Base-by-base conservation (phyloP, 2,888 invertebrate genomes). In the Cephus pulcher region DNA sequence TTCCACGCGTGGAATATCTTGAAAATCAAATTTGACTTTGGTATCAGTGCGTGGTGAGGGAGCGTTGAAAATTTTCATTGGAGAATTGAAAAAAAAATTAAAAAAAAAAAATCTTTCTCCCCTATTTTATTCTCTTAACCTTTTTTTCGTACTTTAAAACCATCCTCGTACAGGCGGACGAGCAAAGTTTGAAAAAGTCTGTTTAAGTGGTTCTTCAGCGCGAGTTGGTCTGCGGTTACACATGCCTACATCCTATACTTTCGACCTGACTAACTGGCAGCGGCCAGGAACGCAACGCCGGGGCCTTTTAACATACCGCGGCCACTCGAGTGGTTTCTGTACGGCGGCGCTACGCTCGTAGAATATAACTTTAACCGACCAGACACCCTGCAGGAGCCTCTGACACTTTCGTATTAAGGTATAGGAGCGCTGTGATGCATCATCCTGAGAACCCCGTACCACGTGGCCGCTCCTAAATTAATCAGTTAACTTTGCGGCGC, bases 241-340 rank as follows among this genome's bases (percentile, higher is more conserved):
- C 75, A 77, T 79, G 82, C 79, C 79, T 75, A 76, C 68, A 76
- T 76, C 68, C 70, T 32, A 78, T 73, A n/a, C 75, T 74, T 34
- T 15, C 56, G 34, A 78, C 37, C 69, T 56, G 40, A 56, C 40
- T 56, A 56, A 56, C 40, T 56, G 40, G 40, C 40, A 23, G 40
- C 40, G 40, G 71, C 32, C 32, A 71, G 30, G 33, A 71, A 15
- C 71, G 71, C 71, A 32, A 33, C 71, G 71, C 71, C 40, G 71
- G 30, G 73, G 79, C 78, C 86, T 88, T 88, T 87, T 85, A 86
- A 87, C 83, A 84, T 85, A 84, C 86, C 87, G 88, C 84, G 82
- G 77, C 30, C 74, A 81, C 85, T 87, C 84, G 85, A 88, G 88
- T 86, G 85, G 85, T 80, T 77, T 40, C 76, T 34, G 30, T 33